Conservation (phyloP, 2,888 invertebrate genomes). For the Papilio demoleus region DNA sequence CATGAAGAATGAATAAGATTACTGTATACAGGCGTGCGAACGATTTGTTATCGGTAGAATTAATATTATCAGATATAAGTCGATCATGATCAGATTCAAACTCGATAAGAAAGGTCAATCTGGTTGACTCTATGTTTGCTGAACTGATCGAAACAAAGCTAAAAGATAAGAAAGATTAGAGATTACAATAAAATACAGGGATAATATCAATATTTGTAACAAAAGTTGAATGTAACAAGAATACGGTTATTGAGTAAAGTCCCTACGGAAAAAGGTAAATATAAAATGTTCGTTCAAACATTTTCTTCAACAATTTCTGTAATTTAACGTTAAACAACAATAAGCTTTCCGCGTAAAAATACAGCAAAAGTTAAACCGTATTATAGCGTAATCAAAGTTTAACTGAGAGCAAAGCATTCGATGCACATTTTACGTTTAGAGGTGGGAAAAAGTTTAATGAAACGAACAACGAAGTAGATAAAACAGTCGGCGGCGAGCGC, state of each 20-base stretch:
- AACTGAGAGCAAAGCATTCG: background rate
- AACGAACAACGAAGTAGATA: conserved; percentile 27
- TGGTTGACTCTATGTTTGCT: background rate
- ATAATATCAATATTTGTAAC: background rate
- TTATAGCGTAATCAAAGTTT: conserved; percentile 14
- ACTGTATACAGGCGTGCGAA: background rate
- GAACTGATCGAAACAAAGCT: conserved; percentile 1
- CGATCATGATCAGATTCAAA: background rate
- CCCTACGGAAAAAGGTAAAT: background rate
- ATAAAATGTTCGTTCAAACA: background rate
- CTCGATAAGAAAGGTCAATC: background rate
- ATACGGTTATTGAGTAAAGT: background rate
- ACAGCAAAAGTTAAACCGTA: background rate
- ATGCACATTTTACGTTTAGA: conserved; percentile 5
- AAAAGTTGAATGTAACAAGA: no score
- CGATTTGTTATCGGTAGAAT: background rate
- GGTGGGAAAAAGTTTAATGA: conserved; percentile 28
- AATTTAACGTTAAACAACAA: background rate
- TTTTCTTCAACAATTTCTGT: background rate
- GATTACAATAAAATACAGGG: background rate
- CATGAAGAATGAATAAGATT: background rate
- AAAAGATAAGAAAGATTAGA: background rate
- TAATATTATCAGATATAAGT: background rate
- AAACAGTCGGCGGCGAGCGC: conserved; percentile 17
- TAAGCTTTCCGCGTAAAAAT: conserved; percentile 1